A percentile compares a stretch with the other conserved stretches of the same genome.
These are phyloP conservation scores for Tuberolachnus salignus DNA, from an alignment of 2,888 invertebrate species.

Conservation along the genomic window DNA sequence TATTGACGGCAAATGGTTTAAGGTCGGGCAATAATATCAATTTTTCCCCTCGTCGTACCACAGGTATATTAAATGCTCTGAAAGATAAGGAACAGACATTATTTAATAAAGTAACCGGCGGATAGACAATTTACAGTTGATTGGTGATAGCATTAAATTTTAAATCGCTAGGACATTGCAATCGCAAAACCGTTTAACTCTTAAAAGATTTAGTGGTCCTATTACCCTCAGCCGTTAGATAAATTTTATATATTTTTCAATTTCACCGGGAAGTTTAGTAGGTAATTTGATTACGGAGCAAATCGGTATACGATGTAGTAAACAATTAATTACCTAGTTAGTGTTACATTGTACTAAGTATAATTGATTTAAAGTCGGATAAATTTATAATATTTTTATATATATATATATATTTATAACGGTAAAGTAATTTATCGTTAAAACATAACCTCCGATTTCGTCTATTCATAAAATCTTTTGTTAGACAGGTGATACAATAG, in stretches of 20 bases:
- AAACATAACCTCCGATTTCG: too few relatives aligned
- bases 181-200: not conserved
- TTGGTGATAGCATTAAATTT: not conserved
- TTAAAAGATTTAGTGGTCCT: not conserved
- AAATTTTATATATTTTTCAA: constrained; percentile 4
- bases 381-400: too few relatives aligned
- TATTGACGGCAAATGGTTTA: not conserved
- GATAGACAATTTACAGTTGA: not conserved
- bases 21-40: not conserved
- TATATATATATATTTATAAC: too few relatives aligned
- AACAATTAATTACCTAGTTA: too few relatives aligned
- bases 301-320: too few relatives aligned
- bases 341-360: too few relatives aligned
- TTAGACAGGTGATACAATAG: too few relatives aligned
- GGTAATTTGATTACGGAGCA: not conserved
- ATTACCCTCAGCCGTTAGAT: not conserved
- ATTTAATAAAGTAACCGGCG: not conserved
- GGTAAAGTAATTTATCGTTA: too few relatives aligned
- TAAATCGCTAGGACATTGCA: not conserved
- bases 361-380: too few relatives aligned
- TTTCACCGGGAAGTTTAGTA: not conserved
- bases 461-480: too few relatives aligned
- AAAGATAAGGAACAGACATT: not conserved
- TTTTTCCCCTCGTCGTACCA: not conserved
- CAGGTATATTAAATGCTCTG: not conserved